Conservation (phyloP, 1,140 invertebrate genomes). For the Melipona quadrifasciata region DNA sequence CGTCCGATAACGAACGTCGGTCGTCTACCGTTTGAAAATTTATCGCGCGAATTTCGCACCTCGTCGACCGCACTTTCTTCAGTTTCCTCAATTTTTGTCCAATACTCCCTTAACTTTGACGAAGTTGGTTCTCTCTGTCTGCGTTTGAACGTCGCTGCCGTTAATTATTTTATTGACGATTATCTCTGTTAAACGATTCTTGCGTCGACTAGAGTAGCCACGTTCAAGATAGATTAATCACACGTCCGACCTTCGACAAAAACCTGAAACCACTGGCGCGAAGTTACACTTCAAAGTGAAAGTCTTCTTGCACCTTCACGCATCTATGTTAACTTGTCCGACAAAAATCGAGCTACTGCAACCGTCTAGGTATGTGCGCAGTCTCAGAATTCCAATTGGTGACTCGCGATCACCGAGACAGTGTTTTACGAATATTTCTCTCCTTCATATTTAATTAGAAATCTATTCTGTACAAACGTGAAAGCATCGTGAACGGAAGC, state of each 20-base stretch:
- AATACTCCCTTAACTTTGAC: neutral
- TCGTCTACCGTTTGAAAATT: neutral
- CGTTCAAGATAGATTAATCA: neutral
- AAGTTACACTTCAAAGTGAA: constrained; percentile 13
- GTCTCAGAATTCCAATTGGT: neutral
- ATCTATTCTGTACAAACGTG: neutral
- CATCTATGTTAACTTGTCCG: neutral
- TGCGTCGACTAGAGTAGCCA: neutral
- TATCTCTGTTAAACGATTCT: neutral
- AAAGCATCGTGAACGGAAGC: neutral
- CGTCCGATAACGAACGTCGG: neutral
- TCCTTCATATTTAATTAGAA: neutral
- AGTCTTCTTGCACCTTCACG: neutral
- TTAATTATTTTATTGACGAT: too few species aligned
- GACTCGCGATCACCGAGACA: neutral
- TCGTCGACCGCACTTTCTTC: neutral
- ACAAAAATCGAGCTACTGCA: neutral
- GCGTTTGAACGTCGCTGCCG: too few species aligned
- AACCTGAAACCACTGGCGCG: neutral
- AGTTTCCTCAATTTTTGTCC: neutral
- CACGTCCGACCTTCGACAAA: neutral
- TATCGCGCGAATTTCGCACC: neutral
- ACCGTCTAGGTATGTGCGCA: neutral
- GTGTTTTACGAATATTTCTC: neutral
- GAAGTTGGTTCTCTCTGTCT: too few species aligned